A percentile compares a stretch with the other conserved stretches of the same genome.
Conservation (phyloP, 2,113 vertebrate species). For the Sebastes schlegelii region DNA sequence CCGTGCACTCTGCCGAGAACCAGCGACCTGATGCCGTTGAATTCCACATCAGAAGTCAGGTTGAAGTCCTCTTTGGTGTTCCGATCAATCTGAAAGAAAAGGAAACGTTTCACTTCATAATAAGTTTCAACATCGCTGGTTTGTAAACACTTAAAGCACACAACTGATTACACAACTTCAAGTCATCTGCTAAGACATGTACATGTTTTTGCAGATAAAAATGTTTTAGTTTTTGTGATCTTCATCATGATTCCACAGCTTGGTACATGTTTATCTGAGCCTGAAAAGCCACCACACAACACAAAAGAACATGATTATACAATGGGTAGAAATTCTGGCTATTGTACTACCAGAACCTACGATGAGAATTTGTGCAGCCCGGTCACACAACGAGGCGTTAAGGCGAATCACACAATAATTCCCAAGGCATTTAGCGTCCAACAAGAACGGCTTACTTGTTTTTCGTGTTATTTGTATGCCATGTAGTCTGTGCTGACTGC, state of each 20-base stretch:
- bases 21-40: constrained; percentile 88
- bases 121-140: background rate
- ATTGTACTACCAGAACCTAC: background rate
- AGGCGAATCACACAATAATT: too few species aligned
- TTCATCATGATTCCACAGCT: background rate
- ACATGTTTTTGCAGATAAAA: background rate
- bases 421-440: too few species aligned
- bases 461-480: too few species aligned
- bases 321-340: background rate
- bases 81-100: constrained; percentile 87
- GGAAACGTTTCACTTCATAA: constrained; percentile 31
- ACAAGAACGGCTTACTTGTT: too few species aligned
- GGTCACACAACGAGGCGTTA: too few species aligned
- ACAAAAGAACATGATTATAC: background rate
- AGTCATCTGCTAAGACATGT: background rate
- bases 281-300: background rate
- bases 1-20: constrained; percentile 89
- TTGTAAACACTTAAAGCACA: background rate
- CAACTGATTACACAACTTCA: background rate
- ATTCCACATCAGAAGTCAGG: constrained; percentile 88
- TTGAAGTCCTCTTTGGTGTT: constrained; percentile 86
- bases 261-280: background rate
- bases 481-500: too few species aligned
- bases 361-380: background rate
- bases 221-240: background rate